Evolutionary conservation across 2,888 invertebrate species (phyloP).

Genomic region (Drosophila ezoana): DNA sequence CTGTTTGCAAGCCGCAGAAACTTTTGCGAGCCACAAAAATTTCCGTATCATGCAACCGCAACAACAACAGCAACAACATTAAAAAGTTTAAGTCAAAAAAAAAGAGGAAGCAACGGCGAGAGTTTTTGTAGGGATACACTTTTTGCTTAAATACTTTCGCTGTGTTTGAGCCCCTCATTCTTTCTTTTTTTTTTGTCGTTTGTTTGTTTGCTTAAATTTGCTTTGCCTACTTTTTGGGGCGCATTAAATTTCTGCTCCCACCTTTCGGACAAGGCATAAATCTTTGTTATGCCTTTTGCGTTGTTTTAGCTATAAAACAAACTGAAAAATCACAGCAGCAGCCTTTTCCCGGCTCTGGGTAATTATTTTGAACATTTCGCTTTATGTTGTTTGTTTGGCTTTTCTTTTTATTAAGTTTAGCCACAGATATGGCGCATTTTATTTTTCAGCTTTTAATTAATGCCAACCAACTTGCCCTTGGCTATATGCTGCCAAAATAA

Average conservation of each 20-base stretch:
- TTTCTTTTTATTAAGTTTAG: slow-evolving; percentile 14
- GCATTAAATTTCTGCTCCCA: slow-evolving; percentile 69
- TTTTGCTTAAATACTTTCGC: slow-evolving; percentile 69
- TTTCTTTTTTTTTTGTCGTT: slow-evolving; percentile 8
- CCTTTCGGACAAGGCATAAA: slow-evolving; percentile 66
- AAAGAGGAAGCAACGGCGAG: slow-evolving; percentile 16
- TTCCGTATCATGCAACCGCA: slow-evolving; percentile 71
- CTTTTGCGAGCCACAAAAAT: slow-evolving; percentile 63
- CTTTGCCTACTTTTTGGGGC: slow-evolving; percentile 50
- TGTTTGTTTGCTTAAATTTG: slow-evolving; percentile 23
- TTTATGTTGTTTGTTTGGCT: slow-evolving; percentile 25
- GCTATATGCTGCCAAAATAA: slow-evolving; percentile 23
- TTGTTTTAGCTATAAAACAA: neutral
- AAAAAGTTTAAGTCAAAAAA: slow-evolving; percentile 62
- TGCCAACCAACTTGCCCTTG: slow-evolving; percentile 25
- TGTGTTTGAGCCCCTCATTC: slow-evolving; percentile 22
- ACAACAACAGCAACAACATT: slow-evolving; percentile 35
- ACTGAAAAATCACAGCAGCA: slow-evolving; percentile 2
- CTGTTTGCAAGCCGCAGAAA: slow-evolving; percentile 43
- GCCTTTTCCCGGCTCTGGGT: slow-evolving; percentile 27
- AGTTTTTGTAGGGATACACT: slow-evolving; percentile 61
- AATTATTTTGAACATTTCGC: slow-evolving; percentile 54
- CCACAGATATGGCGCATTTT: slow-evolving; percentile 28
- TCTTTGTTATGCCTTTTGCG: slow-evolving; percentile 66
- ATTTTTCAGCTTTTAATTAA: slow-evolving; percentile 50